A percentile compares a stretch with the other conserved stretches of the same genome.
Conservation (phyloP, 2,888 invertebrate genomes). For the Acanthosepion esculentum region DNA sequence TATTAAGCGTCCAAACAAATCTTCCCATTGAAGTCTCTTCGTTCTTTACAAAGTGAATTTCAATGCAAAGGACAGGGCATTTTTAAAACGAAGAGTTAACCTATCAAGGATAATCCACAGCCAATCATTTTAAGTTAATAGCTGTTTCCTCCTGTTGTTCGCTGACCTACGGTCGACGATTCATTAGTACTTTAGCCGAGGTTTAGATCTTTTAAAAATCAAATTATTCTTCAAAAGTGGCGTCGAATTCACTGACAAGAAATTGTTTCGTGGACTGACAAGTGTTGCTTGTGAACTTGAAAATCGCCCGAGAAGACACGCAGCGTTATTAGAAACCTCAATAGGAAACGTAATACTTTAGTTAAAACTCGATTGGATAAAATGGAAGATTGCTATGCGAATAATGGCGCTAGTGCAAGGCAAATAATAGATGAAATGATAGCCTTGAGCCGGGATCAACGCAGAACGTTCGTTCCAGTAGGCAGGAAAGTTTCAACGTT, state of each 20-base stretch:
- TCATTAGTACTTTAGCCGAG: background rate
- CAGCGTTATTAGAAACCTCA: background rate
- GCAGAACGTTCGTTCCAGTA: background rate
- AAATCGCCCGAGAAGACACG: background rate
- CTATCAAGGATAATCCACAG: background rate
- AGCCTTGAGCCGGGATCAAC: background rate
- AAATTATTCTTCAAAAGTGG: conserved; percentile 20
- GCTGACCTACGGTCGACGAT: background rate
- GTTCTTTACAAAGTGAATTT: background rate
- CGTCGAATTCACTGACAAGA: background rate
- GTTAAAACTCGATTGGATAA: conserved; percentile 33
- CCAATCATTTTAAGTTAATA: conserved; percentile 33
- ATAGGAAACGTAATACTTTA: background rate
- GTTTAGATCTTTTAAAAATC: conserved; percentile 8
- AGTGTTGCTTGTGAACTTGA: background rate
- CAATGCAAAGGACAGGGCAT: background rate
- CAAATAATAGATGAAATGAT: background rate
- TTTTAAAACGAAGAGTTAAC: background rate
- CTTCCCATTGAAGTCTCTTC: background rate
- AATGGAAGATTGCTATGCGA: background rate
- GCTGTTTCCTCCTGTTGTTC: background rate
- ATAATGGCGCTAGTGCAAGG: background rate
- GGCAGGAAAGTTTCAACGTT: background rate
- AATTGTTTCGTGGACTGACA: background rate
- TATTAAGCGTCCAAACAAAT: conserved; percentile 7